Conservation (phyloP, 2,113 vertebrate species). For the Psettodes erumei region DNA sequence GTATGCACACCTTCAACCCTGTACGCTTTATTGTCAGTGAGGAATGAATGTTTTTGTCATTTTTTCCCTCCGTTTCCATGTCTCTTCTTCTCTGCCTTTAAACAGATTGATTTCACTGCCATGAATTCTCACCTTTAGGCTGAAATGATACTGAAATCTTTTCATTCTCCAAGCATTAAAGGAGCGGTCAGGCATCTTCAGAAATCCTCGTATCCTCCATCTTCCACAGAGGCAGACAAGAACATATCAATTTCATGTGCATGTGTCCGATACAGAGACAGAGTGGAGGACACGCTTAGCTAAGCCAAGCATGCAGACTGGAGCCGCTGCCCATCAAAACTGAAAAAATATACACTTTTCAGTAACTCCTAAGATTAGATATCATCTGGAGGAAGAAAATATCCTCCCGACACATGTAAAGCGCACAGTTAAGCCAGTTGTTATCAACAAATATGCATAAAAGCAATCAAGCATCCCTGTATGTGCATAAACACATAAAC, state of each 20-base stretch:
- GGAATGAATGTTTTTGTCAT: constrained; percentile 5
- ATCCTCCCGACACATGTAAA: not conserved
- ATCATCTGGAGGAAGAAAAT: not conserved
- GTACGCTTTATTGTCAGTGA: not conserved
- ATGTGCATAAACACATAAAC: constrained; percentile 18
- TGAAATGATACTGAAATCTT: too few species aligned
- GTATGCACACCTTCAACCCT: not conserved
- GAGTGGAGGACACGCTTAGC: too few species aligned
- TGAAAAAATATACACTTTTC: not conserved
- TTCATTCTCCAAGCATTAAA: too few species aligned
- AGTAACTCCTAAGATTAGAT: not conserved
- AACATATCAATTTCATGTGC: not conserved
- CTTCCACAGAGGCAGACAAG: too few species aligned
- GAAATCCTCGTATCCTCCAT: too few species aligned
- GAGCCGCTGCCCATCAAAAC: not conserved
- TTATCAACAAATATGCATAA: not conserved
- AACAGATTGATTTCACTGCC: too few species aligned
- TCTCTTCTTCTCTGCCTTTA: not conserved
- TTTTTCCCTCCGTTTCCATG: not conserved
- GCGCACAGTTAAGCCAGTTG: not conserved
- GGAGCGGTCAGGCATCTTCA: too few species aligned
- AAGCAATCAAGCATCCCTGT: not conserved
- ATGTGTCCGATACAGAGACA: not conserved
- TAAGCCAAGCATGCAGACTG: too few species aligned
- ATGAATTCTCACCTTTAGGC: too few species aligned